Evolutionary conservation across 2,888 invertebrate species (phyloP).

Genomic region (Chymomyza fuscimana): DNA sequence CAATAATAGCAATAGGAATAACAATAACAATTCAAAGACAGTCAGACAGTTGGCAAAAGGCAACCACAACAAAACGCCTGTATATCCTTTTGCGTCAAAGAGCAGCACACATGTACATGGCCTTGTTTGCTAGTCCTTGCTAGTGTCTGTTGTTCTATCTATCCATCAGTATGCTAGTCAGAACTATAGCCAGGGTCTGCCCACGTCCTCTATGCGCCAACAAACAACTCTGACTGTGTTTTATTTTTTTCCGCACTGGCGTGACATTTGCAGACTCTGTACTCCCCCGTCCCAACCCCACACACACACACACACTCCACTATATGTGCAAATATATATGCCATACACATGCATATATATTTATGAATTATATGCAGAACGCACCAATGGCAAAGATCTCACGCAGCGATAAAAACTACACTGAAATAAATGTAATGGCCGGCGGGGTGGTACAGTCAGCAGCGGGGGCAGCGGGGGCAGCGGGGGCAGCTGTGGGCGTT

Average conservation of each 20-base stretch:
- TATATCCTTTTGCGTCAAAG: constrained; percentile 4
- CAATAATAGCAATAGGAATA: background rate
- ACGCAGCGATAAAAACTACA: constrained; percentile 53
- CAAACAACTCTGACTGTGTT: background rate
- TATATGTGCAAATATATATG: too few species aligned
- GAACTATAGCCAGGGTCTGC: background rate
- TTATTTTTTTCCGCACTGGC: constrained; percentile 1
- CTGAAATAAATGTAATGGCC: background rate
- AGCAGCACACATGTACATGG: constrained; percentile 10
- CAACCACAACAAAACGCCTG: background rate
- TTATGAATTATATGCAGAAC: constrained; percentile 41
- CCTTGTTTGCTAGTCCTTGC: background rate
- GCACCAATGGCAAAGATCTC: constrained; percentile 68
- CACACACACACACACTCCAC: constrained; percentile 6
- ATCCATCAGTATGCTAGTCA: background rate
- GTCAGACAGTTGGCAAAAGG: background rate
- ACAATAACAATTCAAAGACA: background rate
- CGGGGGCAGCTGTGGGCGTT: background rate
- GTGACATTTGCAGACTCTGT: constrained; percentile 3
- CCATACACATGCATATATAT: constrained; percentile 17
- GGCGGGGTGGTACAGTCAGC: background rate
- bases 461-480: background rate
- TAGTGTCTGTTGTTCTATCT: constrained; percentile 1
- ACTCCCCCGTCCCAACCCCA: background rate
- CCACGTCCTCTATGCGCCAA: background rate